Base-by-base conservation (phyloP, 2,888 invertebrate genomes). In the Leptopterna dolabrata region DNA sequence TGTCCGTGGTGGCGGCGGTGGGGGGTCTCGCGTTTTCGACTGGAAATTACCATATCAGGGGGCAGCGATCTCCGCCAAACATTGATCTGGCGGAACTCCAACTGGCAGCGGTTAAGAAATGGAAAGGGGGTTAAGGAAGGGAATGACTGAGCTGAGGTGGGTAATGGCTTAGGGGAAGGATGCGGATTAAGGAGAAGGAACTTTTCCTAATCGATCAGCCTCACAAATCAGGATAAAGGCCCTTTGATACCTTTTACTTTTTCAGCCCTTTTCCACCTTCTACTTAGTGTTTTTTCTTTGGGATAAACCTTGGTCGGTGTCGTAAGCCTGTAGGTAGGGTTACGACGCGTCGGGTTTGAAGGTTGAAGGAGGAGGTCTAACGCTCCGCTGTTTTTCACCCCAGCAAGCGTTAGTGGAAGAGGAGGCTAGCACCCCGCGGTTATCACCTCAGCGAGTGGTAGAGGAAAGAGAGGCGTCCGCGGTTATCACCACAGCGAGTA, bases 201-300 rank as follows among this genome's bases (percentile, higher is more conserved):
- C 83, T 63, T 83, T 70, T 70, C 71, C 71, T 83, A 83, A 83
- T 83, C 83, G 83, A 83, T 83, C 51, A 71, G 24, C 24, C 71
- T 11, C 70, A 71, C 83, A 83, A 83, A 83, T 83, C 83, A 83
- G 83, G 83, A 83, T 83, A 83, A 83, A 83, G 83, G 71, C 83
- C 24, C 43, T 83, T 83, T 83, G 70, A 83, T 83, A 70, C 71
- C 41, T 14, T 71, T 43, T 14, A 16, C 24, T 55, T 55, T 81
- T 55, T 30, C 6, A 30, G 7, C 41, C 41, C 2, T 30, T 41
- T 30, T 55, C 55, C 0, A 14, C 29, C 24, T 36, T 7, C 36
- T 36, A n/a, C n/a, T n/a, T n/a, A n/a, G n/a, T n/a, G n/a, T n/a
- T n/a, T n/a, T n/a, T n/a, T n/a, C n/a, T n/a, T n/a, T n/a, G n/a